Evolutionary conservation across 2,113 vertebrate genomes (phyloP), one percentile per base, ranked within the genome.

Genomic region (Nettapus auritus): DNA sequence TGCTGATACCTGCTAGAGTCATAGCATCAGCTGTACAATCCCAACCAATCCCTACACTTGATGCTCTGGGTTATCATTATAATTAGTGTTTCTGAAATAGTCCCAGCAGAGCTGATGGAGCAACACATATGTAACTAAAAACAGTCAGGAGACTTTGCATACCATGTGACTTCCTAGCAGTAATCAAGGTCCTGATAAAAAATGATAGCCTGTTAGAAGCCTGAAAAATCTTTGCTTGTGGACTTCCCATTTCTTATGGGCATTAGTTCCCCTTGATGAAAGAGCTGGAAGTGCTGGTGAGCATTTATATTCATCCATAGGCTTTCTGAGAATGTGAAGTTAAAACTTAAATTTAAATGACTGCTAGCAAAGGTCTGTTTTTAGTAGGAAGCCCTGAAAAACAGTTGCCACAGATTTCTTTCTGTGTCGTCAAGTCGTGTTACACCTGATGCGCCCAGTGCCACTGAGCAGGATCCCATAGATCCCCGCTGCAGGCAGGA

Each of bases 351-450:
- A 34, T 71, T 59, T 46, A 36, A 68, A 60, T 48, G 48, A 36
- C 14, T 85, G 17, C n/a, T 84, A 82, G 57, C 23, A 52, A 66
- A 69, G 29, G 4, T 9, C 78, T 84, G 13, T 3, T 66, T 82
- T 82, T 11, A 44, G 67, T 50, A 26, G 42, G 44, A 85, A 83
- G 38, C 10, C 31, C 44, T 66, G 34, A 56, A n/a, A 89, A 76
- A 31, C 23, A 6, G 38, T 60, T 42, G 44, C 42, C 17, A 33
- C 31, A 69, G 44, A 6, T 80, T 82, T 53, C 63, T 56, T 36
- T 31, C 55, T 28, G 29, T 18, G 26, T 69, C 2, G 0, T 42
- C 50, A 50, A 42, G n/a, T 40, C 1, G 0, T 23, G 29, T 44
- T 21, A 33, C 48, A 84, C 17, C 19, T 9, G 1, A 42, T 68